These are phyloP conservation scores for Paracyprichromis sp. DNA, from an alignment of 2,113 vertebrate genomes.

Conservation along the genomic window DNA sequence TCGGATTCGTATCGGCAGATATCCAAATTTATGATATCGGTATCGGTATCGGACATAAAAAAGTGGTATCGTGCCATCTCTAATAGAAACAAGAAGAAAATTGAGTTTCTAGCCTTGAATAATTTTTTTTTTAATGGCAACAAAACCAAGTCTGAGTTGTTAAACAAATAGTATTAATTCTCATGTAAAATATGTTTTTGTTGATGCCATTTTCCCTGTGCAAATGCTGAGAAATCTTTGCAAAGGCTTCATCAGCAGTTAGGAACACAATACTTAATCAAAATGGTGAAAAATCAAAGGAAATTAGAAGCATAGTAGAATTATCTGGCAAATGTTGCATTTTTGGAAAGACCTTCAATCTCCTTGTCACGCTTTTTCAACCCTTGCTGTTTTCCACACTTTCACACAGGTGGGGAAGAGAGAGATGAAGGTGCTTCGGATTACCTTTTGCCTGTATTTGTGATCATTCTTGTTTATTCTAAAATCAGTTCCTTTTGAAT, in stretches of 20 bases:
- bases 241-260: neutral
- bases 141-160: neutral
- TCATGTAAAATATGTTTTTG: neutral
- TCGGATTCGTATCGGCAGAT: too few relatives aligned
- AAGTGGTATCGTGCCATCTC: too few relatives aligned
- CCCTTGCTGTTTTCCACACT: neutral
- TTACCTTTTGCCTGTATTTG: neutral
- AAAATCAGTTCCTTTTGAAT: neutral
- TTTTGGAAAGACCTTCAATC: neutral
- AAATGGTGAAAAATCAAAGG: neutral
- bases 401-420: neutral
- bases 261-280: neutral
- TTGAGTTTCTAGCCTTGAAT: neutral
- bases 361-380: neutral
- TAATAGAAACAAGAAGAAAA: neutral
- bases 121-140: neutral
- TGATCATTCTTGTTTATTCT: neutral
- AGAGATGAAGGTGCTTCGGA: neutral
- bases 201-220: neutral
- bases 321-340: neutral
- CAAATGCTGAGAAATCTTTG: neutral
- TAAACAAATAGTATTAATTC: neutral
- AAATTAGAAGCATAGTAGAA: neutral
- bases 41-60: too few relatives aligned
- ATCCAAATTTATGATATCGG: too few relatives aligned